Evolutionary conservation across 2,888 invertebrate genomes (phyloP).

Genomic region (Plebejus anna): DNA sequence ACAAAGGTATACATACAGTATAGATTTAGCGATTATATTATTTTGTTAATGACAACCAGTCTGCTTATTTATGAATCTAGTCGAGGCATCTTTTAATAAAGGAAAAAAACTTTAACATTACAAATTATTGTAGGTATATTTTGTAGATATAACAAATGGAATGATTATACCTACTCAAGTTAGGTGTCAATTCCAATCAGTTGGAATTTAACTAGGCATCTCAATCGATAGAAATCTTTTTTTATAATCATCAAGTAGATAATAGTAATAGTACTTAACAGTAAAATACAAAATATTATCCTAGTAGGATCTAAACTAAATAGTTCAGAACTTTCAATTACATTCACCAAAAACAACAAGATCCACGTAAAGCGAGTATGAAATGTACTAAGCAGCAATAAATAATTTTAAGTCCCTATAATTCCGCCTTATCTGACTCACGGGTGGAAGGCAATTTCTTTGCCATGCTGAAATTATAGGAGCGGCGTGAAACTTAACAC

Average conservation of each 20-base stretch:
- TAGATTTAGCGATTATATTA: slow-evolving; percentile 49
- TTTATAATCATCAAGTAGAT: no score
- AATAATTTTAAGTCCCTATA: slow-evolving; percentile 53
- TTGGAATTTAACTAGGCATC: background rate
- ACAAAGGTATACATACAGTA: slow-evolving; percentile 48
- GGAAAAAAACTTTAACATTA: background rate
- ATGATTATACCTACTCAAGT: no score
- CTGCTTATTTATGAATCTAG: slow-evolving; percentile 27
- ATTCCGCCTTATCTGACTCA: slow-evolving; percentile 52
- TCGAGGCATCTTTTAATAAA: background rate
- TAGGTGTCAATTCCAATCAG: no score
- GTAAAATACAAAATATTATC: no score
- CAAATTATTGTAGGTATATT: background rate
- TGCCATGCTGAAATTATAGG: slow-evolving; percentile 54
- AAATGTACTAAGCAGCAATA: slow-evolving; percentile 39
- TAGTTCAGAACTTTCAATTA: slow-evolving; percentile 11
- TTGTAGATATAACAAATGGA: background rate
- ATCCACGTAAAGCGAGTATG: slow-evolving; percentile 31
- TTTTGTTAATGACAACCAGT: slow-evolving; percentile 37
- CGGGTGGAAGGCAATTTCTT: slow-evolving; percentile 56
- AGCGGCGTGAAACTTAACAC: slow-evolving; percentile 52
- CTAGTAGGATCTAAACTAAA: background rate
- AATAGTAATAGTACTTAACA: no score
- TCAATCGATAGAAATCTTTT: background rate
- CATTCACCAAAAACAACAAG: slow-evolving; percentile 16